Evolutionary conservation across 1,140 invertebrate genomes (phyloP).

Genomic region (Aphis craccivora): DNA sequence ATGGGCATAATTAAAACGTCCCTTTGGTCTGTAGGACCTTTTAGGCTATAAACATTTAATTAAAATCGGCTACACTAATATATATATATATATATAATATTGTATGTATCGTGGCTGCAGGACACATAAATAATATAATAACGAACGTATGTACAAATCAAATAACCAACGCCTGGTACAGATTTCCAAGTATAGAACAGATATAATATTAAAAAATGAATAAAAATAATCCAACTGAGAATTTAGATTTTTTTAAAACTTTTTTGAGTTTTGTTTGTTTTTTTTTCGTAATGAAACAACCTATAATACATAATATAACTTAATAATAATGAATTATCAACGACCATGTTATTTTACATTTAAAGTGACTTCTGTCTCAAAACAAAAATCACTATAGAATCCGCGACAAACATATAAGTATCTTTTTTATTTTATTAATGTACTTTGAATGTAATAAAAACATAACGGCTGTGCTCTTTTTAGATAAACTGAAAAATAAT

Average conservation of each 20-base stretch:
- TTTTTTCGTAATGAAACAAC: not conserved
- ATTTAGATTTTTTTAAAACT: not conserved
- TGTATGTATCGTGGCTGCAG: not conserved
- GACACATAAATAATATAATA: not conserved
- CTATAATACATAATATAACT: not conserved
- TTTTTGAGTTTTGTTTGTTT: not conserved
- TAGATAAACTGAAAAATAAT: constrained; percentile 22
- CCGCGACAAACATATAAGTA: not conserved
- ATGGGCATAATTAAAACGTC: constrained; percentile 33
- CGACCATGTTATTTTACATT: not conserved
- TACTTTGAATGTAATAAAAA: not conserved
- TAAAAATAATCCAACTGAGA: not conserved
- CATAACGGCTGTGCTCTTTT: not conserved
- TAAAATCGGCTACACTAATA: not conserved
- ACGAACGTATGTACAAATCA: not conserved
- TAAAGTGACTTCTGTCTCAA: not conserved
- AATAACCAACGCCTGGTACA: not conserved
- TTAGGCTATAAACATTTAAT: constrained; percentile 30
- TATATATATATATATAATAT: not conserved
- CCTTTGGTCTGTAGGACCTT: not conserved
- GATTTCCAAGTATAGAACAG: not conserved
- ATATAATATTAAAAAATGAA: not conserved
- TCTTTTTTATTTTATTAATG: not conserved
- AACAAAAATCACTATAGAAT: not conserved
- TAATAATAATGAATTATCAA: not conserved